phyloP scores from a whole-genome alignment of 2,888 invertebrate species.

The Rhaphigaster nebulosa region DNA sequence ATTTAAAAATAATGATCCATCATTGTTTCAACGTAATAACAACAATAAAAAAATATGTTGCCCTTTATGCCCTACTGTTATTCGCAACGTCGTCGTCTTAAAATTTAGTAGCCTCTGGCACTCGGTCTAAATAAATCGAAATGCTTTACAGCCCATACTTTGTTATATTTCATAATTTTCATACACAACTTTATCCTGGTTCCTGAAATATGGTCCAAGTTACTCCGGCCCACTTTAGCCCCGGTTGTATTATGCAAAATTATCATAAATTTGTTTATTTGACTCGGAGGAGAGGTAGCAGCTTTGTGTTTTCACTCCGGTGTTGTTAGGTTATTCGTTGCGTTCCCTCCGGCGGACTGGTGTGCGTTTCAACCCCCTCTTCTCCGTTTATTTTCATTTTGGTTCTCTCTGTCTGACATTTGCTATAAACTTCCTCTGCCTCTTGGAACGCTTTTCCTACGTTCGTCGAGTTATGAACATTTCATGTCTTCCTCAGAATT shows the following conservation, averaged over 20 bases:
- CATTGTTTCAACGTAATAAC: neutral
- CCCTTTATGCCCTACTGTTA: neutral
- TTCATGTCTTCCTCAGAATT: neutral
- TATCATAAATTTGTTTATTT: conserved; percentile 42
- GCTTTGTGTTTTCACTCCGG: conserved; percentile 20
- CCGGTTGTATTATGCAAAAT: neutral
- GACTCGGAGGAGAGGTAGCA: neutral
- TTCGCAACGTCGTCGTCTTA: neutral
- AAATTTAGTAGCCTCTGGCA: neutral
- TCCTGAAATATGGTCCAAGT: conserved; percentile 13
- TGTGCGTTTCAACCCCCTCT: neutral
- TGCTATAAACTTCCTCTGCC: conserved; percentile 11
- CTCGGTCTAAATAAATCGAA: neutral
- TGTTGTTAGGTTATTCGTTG: neutral
- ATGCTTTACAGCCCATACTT: neutral
- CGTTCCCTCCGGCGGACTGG: neutral
- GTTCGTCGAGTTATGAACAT: neutral
- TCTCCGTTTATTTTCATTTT: conserved; percentile 36
- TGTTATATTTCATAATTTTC: conserved; percentile 26
- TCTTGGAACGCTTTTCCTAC: conserved; percentile 8
- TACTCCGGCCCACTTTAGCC: neutral
- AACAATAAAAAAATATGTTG: neutral
- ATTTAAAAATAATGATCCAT: too few species aligned
- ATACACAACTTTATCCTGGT: neutral
- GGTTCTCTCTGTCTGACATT: conserved; percentile 45